Evolutionary conservation across 1,140 invertebrate genomes (phyloP), one percentile per base, ranked within the genome.

Genomic region (Diorhabda carinulata): DNA sequence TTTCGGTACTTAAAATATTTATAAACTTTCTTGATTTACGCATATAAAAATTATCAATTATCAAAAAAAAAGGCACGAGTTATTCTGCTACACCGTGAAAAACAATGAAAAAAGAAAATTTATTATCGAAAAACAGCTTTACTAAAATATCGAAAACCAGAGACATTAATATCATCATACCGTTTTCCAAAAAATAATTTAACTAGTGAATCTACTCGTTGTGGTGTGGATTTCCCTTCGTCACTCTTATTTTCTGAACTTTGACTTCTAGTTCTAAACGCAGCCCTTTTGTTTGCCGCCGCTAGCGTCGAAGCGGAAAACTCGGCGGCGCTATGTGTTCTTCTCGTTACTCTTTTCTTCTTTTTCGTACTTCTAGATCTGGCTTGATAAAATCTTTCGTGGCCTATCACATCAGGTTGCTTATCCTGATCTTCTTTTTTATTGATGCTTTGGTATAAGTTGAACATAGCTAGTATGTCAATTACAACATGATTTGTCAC

Each of bases 261-360:
- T 75, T 83, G 85, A 69, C 87, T 88, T 40, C 87, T 83, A 73
- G 83, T 83, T 73, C 83, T 82, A 70, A 86, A 87, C 3, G 83
- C 83, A 64, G 82, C 81, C 66, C 87, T 78, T 73, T 85, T 86
- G 73, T 85, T 86, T 0, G 89, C 89, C 0, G 88, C 87, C 4
- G 86, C 85, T 66, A 91, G 83, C 3, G 87, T 85, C 57, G 86
- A 84, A 40, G 87, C 85, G 76, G 91, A 87, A 52, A 92, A 84
- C 74, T 92, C 91, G 3, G 89, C 89, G 4, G 89, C 90, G 66
- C 90, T 92, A 74, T 91, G 90, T 5, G 90, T 88, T 45, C 90
- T 84, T 7, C 88, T 81, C 69, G 85, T 85, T 82, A 83, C 7
- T 82, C 83, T 68, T 84, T 84, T 74, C 86, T 84, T 86, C 71